Evolutionary conservation across 2,888 invertebrate species (phyloP), one percentile per base, ranked within the genome.

Genomic region (Geophilus truncorum): DNA sequence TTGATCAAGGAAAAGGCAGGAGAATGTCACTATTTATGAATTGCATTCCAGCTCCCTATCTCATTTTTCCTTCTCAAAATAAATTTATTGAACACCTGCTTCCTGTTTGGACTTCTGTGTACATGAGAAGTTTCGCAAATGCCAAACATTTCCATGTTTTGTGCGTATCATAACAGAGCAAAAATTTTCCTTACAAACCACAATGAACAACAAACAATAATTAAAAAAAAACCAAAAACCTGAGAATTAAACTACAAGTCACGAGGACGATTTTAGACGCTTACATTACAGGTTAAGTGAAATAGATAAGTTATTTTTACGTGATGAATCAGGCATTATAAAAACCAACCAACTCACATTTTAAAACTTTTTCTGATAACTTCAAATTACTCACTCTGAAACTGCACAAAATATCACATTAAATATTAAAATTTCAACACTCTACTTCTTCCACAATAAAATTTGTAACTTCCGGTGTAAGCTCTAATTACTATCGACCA

Each of bases 1-100:
- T 70, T 70, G 70, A 70, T 70, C 70, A 70, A 70, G 70, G 70
- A 70, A 70, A 70, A 70, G 70, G 25, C 70, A 70, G 70, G 1
- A 70, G 70, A 70, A 70, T 70, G 70, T 70, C 70, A 70, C 70
- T 70, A 70, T 70, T 70, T 70, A 70, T 70, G 70, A 70, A 70
- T 70, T 70, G 70, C 70, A 70, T 70, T 70, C 70, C 70, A 70
- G 70, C 70, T 70, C 70, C 70, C 70, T 70, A 70, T 70, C 70
- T 70, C 70, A 70, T 70, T 70, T 70, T 70, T 70, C 70, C 70
- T 70, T 70, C 70, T 70, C 70, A 70, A 70, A 70, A 70, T 70
- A 70, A 70, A 70, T 70, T 70, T 70, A 70, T 70, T 70, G 70
- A 70, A 70, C 70, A 70, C 70, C 70, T 70, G 70, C n/a, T 70